These are phyloP conservation scores for Malacoctenus gilli DNA, from an alignment of 2,797 vertebrate species.

Conservation along the genomic window DNA sequence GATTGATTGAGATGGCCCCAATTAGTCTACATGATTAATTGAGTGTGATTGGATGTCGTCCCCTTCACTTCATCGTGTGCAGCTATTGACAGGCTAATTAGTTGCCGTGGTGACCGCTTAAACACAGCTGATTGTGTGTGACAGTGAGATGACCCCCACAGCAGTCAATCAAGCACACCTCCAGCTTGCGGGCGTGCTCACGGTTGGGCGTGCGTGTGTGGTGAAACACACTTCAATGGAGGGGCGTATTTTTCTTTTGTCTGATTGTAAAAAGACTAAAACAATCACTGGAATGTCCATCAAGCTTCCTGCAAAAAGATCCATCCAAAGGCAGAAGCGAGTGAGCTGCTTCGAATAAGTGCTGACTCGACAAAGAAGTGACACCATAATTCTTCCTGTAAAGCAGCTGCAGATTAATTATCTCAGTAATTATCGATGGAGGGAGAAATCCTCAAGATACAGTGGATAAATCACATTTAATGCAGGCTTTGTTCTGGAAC, in stretches of 20 bases:
- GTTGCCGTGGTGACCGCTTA: slow-evolving; percentile 66
- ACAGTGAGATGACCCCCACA: slow-evolving; percentile 58
- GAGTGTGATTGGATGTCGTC: slow-evolving; percentile 67
- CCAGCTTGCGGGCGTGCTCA: neutral
- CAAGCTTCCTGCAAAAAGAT: neutral
- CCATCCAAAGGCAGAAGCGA: neutral
- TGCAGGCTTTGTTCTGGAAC: neutral
- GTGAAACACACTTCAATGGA: slow-evolving; percentile 13
- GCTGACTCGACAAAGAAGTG: neutral
- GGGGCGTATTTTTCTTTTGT: too few species aligned
- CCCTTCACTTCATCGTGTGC: slow-evolving; percentile 48
- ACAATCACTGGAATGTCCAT: neutral
- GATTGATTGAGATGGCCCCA: slow-evolving; percentile 76
- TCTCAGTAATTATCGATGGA: slow-evolving; percentile 1
- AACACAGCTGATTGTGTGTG: slow-evolving; percentile 59
- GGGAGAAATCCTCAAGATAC: slow-evolving; percentile 4
- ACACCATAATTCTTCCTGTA: neutral
- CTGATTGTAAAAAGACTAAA: too few species aligned
- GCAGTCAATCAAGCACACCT: slow-evolving; percentile 28
- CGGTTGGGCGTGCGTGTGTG: neutral
- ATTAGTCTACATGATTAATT: slow-evolving; percentile 74
- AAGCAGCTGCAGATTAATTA: neutral
- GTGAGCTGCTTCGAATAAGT: neutral
- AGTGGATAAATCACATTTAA: slow-evolving; percentile 1
- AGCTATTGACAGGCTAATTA: slow-evolving; percentile 73